Evolutionary conservation across 2,797 vertebrate species (phyloP), one percentile per base, ranked within the genome.

Genomic region (Psittacula derbiana): DNA sequence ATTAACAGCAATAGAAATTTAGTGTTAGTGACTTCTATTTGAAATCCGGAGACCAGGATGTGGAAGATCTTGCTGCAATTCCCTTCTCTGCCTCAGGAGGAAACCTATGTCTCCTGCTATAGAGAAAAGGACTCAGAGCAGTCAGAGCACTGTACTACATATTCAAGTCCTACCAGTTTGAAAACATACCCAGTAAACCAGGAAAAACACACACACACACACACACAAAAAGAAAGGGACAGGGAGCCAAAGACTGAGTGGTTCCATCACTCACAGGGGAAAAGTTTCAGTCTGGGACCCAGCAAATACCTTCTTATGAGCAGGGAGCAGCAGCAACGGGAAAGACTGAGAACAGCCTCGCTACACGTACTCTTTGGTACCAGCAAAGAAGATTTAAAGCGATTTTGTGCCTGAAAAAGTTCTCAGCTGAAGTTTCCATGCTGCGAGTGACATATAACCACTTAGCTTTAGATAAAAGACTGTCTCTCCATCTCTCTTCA

Each of bases 261-360:
- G 13, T 49, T 67, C 24, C 23, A 50, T 33, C 46, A 85, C 27
- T 47, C 4, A 12, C 0, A n/a, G 4, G 14, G 4, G 8, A 65
- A 81, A 81, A 38, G 4, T 58, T 85, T 80, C 23, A 53, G 16
- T 21, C 27, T 33, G 10, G 10, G 11, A 69, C 10, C 2, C 44
- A 81, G 33, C 21, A 83, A 75, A 75, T 4, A 38, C 4, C 33
- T 81, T 16, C 15, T 75, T n/a, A 43, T 11, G 15, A 78, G 66
- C 9, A 3, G 4, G 8, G 5, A 70, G 14, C 11, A 47, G 17
- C 25, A 80, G n/a, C n/a, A 73, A 40, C 0, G 0, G 11, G 6
- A 79, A 67, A 55, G 58, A 46, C 11, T 49, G 16, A 20, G 19
- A 60, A 46, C 44, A 36, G 33, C 44, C 49, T 10, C 13, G 15